Evolutionary conservation across 2,888 invertebrate genomes (phyloP), one percentile per base, ranked within the genome.

Genomic region (Ennomos quercinarius): DNA sequence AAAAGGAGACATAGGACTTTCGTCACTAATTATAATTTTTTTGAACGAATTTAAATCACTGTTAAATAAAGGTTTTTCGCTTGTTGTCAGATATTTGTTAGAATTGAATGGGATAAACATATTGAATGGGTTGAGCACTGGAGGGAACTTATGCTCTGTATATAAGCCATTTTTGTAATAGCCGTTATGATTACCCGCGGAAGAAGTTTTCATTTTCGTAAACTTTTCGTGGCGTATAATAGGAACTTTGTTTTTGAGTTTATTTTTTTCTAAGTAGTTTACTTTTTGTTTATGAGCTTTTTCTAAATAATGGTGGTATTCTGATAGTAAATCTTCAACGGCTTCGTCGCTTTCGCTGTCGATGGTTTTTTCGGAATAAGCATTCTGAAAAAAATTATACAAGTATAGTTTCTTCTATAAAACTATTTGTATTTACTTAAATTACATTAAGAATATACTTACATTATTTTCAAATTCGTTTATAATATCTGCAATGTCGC

Each of bases 281-380:
- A 79, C 68, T 62, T 80, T 80, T 65, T 91, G 88, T 62, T 87
- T 88, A 47, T 89, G 86, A 55, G 88, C 89, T 70, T 81, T 91
- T 43, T 91, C 87, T 71, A 92, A 80, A 66, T 86, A 84, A 46
- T 80, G 81, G 68, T 91, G 88, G 66, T 91, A 92, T 77, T 91
- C 89, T 35, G 78, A 76, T 62, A 91, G 64, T 43, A 92, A 79
- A 67, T 87, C 84, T 63, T 90, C 88, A 13, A 89, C 71, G 50
- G 84, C 83, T 67, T 92, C 91, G 34, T 86, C 83, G 64, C 87
- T 89, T 61, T 87, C 87, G 67, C 84, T 89, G 2, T 80, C 84
- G 67, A 80, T 76, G 39, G 72, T 53, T 12, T 71, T 68, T 57
- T 84, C 80, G 35, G 81, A 69, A 40, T 78, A 81, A n/a, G 76